These are phyloP conservation scores for Aeoliscus strigatus DNA, from an alignment of 2,797 vertebrate genomes.

Conservation along the genomic window DNA sequence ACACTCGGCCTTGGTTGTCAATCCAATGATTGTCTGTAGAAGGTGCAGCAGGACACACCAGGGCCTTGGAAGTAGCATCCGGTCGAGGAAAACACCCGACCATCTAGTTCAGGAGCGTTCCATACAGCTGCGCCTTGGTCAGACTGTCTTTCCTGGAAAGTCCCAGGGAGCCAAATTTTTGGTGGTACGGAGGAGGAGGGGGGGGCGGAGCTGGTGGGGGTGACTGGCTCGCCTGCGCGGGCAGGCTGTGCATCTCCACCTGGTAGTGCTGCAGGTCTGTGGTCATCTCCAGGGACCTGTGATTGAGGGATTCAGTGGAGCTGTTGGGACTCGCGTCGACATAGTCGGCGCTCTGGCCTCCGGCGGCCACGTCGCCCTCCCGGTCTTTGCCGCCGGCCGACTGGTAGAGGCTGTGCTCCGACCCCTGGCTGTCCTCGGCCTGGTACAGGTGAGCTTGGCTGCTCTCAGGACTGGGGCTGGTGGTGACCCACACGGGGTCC, in stretches of 20 bases:
- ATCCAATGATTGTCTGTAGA: conserved; percentile 26
- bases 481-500: conserved; percentile 57
- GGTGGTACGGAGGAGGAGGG: conserved; percentile 83
- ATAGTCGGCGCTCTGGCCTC: conserved; percentile 77
- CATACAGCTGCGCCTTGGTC: conserved; percentile 96
- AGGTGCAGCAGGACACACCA: conserved; percentile 11
- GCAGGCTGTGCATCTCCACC: conserved; percentile 80
- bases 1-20: too few relatives aligned
- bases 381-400: conserved; percentile 84
- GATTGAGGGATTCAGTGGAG: conserved; percentile 87
- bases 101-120: conserved; percentile 88
- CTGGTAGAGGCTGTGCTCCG: conserved; percentile 83
- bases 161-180: conserved; percentile 85
- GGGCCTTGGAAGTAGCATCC: conserved; percentile 9
- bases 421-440: conserved; percentile 82
- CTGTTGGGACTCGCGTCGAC: conserved; percentile 86
- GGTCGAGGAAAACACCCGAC: conserved; percentile 26
- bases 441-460: conserved; percentile 78
- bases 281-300: conserved; percentile 83
- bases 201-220: conserved; percentile 67
- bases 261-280: conserved; percentile 88
- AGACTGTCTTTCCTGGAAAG: conserved; percentile 97
- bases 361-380: conserved; percentile 67
- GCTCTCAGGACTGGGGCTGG: conserved; percentile 79
- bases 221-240: conserved; percentile 73